Base-by-base conservation (phyloP, 2,888 invertebrate species). In the Hedychridium roseum region DNA sequence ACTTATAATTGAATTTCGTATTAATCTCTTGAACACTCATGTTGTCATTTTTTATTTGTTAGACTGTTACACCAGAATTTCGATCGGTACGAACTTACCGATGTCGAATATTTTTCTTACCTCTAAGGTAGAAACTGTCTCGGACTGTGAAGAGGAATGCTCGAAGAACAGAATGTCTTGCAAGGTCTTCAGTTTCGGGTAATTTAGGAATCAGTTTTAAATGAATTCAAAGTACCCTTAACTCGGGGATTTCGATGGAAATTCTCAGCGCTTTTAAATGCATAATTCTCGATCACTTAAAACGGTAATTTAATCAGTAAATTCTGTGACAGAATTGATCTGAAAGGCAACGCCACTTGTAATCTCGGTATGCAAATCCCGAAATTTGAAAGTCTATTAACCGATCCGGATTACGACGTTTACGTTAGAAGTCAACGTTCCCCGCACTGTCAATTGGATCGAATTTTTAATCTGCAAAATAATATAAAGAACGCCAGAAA, bases 271-370 rank as follows among this genome's bases (percentile, higher is more conserved):
- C n/a, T n/a, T n/a, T n/a, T n/a, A n/a, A n/a, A n/a, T n/a, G n/a
- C n/a, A n/a, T n/a, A n/a, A n/a, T n/a, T n/a, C n/a, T n/a, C n/a
- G n/a, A n/a, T n/a, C n/a, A n/a, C n/a, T n/a, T n/a, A n/a, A n/a
- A n/a, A n/a, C n/a, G n/a, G n/a, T n/a, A n/a, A n/a, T n/a, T n/a
- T n/a, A n/a, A n/a, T n/a, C n/a, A n/a, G n/a, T n/a, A n/a, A n/a
- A n/a, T n/a, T n/a, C n/a, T n/a, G n/a, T n/a, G n/a, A 50, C 70
- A 86, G 86, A 51, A 83, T 86, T 61, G 82, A 83, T 50, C 76
- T 80, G 27, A 83, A 84, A 76, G 86, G 87, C 57, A 87, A 87
- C 68, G 83, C 83, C 41, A 84, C 84, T 6, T 87, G 87, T 68
- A 82, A 84, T 49, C 68, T 87, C 49, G 83, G 84, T 46, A 71